Conservation (phyloP, 2,888 invertebrate genomes). For the Nasonia oneida region DNA sequence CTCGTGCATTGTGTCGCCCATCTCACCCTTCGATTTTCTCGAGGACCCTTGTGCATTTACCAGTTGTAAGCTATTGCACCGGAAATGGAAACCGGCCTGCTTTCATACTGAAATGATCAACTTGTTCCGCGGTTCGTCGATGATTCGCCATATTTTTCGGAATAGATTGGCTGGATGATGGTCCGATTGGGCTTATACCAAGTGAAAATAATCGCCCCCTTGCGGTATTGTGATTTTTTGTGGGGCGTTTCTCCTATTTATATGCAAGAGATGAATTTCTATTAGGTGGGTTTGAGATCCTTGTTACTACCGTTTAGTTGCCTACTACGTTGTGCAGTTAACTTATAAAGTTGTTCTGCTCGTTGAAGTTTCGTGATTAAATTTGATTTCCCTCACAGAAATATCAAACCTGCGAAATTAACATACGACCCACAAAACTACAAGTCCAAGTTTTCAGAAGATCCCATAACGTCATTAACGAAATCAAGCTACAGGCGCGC, state of each 20-base stretch:
- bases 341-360: background rate
- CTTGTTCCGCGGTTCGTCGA: constrained; percentile 40
- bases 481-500: background rate
- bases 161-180: constrained; percentile 29
- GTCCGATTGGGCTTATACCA: background rate
- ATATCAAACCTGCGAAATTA: background rate
- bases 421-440: no score
- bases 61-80: background rate
- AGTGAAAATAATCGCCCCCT: background rate
- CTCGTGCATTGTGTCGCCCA: background rate
- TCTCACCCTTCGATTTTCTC: constrained; percentile 45
- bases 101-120: constrained; percentile 29
- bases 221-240: constrained; percentile 45
- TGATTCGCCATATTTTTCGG: constrained; percentile 26
- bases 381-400: background rate
- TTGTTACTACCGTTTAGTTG: no score
- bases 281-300: constrained; percentile 18
- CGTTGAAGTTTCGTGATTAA: no score
- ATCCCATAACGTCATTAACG: background rate
- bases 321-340: background rate
- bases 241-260: background rate
- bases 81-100: background rate
- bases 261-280: constrained; percentile 24
- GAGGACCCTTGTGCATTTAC: constrained; percentile 21
- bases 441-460: background rate